Conservation (phyloP, 2,797 vertebrate genomes). For the Pogoniulus pusillus region DNA sequence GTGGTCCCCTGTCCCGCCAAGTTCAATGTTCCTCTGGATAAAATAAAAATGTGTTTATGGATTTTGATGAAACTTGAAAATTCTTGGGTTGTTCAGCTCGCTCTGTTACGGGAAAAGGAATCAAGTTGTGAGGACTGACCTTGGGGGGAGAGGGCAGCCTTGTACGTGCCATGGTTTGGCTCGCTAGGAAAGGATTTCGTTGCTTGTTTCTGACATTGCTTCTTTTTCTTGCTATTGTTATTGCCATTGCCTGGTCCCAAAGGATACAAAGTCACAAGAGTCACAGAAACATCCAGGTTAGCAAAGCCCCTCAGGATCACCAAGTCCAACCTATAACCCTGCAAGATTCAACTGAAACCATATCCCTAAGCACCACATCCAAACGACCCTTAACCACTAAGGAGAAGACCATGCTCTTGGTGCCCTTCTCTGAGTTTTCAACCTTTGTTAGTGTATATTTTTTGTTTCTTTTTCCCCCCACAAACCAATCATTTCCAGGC, state of each 20-base stretch:
- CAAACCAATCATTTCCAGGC: not conserved
- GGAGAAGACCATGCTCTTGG: not conserved
- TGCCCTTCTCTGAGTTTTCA: not conserved
- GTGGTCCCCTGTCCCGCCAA: conserved; percentile 29
- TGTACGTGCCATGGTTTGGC: not conserved
- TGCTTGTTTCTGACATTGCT: not conserved
- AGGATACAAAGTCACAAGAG: not conserved
- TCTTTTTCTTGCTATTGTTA: not conserved
- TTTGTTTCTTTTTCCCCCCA: too few relatives aligned
- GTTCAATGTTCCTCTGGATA: conserved; percentile 40
- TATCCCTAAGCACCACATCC: too few relatives aligned
- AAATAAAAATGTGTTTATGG: conserved; percentile 37
- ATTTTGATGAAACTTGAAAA: conserved; percentile 26
- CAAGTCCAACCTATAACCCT: too few relatives aligned
- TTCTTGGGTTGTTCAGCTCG: not conserved
- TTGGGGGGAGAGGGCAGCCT: not conserved
- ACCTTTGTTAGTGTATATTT: not conserved
- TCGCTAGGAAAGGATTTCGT: not conserved
- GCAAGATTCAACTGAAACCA: too few relatives aligned
- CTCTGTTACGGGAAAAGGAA: conserved; percentile 31
- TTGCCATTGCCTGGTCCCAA: not conserved
- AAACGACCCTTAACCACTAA: not conserved
- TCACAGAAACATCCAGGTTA: too few relatives aligned
- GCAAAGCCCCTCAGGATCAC: too few relatives aligned
- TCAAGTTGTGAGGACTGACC: not conserved